Evolutionary conservation across 1,140 invertebrate genomes (phyloP).

Genomic region (Papilio machaon): DNA sequence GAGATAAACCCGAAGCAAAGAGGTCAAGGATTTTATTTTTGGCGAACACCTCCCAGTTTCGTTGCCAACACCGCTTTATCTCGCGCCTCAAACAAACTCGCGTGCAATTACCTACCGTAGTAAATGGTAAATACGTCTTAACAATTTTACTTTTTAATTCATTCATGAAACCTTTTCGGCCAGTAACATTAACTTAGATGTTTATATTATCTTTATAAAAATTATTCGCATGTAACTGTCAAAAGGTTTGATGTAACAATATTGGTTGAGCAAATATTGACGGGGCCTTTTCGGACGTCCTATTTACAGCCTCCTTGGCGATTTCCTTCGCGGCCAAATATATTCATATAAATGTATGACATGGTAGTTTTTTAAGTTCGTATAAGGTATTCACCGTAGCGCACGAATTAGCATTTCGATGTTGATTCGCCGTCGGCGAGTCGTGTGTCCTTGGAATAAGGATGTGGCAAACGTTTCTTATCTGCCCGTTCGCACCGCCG

Average conservation of each 20-base stretch:
- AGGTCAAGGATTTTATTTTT: constrained; percentile 79
- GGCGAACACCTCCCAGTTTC: constrained; percentile 60
- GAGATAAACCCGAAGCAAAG: constrained; percentile 69
- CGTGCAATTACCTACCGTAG: constrained; percentile 49
- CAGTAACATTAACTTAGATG: constrained; percentile 22
- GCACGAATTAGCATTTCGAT: constrained; percentile 73
- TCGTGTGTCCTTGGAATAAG: constrained; percentile 75
- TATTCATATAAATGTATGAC: constrained; percentile 39
- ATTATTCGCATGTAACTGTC: constrained; percentile 24
- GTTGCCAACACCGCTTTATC: constrained; percentile 66
- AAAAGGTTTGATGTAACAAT: constrained; percentile 24
- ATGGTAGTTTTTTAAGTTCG: constrained; percentile 51
- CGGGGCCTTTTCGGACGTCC: constrained; percentile 23
- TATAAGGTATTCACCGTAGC: constrained; percentile 73
- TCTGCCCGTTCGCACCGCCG: constrained; percentile 54
- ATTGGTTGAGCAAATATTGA: constrained; percentile 32
- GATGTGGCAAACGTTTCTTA: constrained; percentile 67
- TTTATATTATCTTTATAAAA: constrained; percentile 8
- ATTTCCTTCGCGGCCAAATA: constrained; percentile 27
- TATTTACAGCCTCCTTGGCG: constrained; percentile 23
- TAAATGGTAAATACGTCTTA: constrained; percentile 51
- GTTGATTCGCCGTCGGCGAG: constrained; percentile 57
- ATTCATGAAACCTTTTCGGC: constrained; percentile 47
- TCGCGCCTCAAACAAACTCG: constrained; percentile 55
- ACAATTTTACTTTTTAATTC: constrained; percentile 44